Evolutionary conservation across 2,113 vertebrate genomes (phyloP).

Genomic region (Pelmatolapia mariae): DNA sequence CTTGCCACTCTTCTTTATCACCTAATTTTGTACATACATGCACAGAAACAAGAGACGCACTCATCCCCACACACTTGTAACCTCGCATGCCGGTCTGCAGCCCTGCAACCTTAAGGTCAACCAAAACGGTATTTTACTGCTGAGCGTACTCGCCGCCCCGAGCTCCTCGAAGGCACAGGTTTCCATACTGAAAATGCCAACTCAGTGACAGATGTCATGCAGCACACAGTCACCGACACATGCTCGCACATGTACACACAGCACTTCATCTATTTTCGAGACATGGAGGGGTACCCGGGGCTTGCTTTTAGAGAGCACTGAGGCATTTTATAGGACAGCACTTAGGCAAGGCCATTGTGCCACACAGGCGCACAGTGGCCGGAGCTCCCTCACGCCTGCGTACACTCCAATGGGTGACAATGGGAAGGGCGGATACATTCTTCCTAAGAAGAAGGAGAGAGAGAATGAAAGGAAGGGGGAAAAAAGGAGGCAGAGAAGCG

Average conservation of each 20-base stretch:
- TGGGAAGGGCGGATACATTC: slow-evolving; percentile 66
- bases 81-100: not conserved
- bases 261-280: slow-evolving; percentile 59
- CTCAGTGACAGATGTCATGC: slow-evolving; percentile 51
- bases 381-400: slow-evolving; percentile 63
- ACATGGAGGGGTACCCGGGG: slow-evolving; percentile 38
- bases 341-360: slow-evolving; percentile 70
- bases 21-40: slow-evolving; percentile 3
- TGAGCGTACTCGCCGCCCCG: not conserved
- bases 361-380: slow-evolving; percentile 54
- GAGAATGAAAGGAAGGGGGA: slow-evolving; percentile 17
- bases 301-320: slow-evolving; percentile 69
- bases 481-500: slow-evolving; percentile 31
- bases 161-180: slow-evolving; percentile 21
- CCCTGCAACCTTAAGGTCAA: slow-evolving; percentile 43
- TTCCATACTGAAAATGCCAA: slow-evolving; percentile 53
- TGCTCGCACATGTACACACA: slow-evolving; percentile 23
- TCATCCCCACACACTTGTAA: not conserved
- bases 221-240: slow-evolving; percentile 18
- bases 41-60: not conserved
- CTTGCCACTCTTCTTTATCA: not conserved
- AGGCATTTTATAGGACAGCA: slow-evolving; percentile 78
- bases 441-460: slow-evolving; percentile 50
- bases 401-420: slow-evolving; percentile 72
- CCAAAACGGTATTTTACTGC: slow-evolving; percentile 40